These are phyloP conservation scores for Melanophora roralis DNA, from an alignment of 2,888 invertebrate genomes.

Conservation along the genomic window DNA sequence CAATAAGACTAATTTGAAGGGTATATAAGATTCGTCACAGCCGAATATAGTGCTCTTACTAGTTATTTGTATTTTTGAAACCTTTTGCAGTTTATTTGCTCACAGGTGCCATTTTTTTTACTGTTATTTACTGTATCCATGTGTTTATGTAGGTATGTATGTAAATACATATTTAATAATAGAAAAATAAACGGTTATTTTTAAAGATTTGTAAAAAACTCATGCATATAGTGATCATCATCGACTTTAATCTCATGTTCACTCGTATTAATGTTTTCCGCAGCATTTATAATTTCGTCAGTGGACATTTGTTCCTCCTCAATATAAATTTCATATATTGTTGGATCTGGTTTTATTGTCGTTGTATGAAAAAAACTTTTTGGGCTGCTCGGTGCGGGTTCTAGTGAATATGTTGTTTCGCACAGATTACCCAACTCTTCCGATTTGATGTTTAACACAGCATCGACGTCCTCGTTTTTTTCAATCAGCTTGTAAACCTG, in stretches of 20 bases:
- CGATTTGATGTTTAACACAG: neutral
- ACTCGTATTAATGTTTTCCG: neutral
- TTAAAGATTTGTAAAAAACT: constrained; percentile 56
- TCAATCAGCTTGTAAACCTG: constrained; percentile 28
- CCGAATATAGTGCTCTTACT: no score
- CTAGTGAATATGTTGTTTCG: neutral
- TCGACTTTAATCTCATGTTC: constrained; percentile 35
- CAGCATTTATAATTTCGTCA: constrained; percentile 24
- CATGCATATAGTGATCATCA: constrained; percentile 61
- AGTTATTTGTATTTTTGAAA: no score
- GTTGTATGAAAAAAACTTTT: neutral
- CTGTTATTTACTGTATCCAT: no score
- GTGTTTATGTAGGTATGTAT: no score
- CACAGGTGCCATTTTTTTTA: no score
- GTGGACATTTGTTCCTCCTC: constrained; percentile 17
- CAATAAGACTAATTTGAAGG: no score
- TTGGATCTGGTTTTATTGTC: constrained; percentile 17
- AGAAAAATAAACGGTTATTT: constrained; percentile 6
- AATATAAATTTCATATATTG: neutral
- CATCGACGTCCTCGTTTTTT: no score
- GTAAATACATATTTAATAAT: no score
- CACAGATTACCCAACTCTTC: constrained; percentile 1
- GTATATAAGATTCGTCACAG: no score
- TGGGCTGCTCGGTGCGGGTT: neutral
- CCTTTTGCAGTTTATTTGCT: no score